Evolutionary conservation across 2,797 vertebrate species (phyloP), one percentile per base, ranked within the genome.

Genomic region (Danio tinwini): DNA sequence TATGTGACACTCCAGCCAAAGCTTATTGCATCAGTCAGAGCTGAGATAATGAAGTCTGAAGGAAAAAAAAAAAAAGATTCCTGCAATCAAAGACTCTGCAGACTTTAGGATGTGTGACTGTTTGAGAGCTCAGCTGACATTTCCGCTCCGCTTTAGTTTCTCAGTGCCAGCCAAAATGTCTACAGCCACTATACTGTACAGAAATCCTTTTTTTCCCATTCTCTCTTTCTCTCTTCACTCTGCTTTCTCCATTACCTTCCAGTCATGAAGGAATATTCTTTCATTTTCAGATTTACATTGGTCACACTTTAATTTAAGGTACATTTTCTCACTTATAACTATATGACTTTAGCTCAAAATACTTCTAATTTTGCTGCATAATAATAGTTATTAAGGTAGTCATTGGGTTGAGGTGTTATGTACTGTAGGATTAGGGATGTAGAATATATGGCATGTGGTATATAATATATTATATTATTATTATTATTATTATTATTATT

Each of bases 1-100:
- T 13, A 5, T 8, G 77, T 72, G 68, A 79, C 68, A 55, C 52
- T 67, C 19, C 50, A 72, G 71, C 62, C 69, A 77, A 74, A 68
- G 40, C 55, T 82, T 70, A 61, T 50, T 74, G 76, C 78, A 79
- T 83, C 84, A 75, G 79, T 44, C 68, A 62, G 73, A 86, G 83
- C 77, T 84, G 64, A 87, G 85, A 81, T 76, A 82, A 87, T 79
- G 81, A 84, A 77, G 78, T 88, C 76, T 82, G 84, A 74, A 83
- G 82, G 61, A 82, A 63, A 78, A 17, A 79, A 71, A 64, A 65
- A 77, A 3, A 29, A 29, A 29, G 29, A 59, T 74, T 67, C 53
- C 42, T 42, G 62, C 59, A 88, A 87, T 89, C 85, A 78, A 64
- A 86, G 89, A 87, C 77, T 74, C 53, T 81, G 85, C 85, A 71